phyloP scores from a whole-genome alignment of 2,888 invertebrate genomes.

The Papilio elwesi region DNA sequence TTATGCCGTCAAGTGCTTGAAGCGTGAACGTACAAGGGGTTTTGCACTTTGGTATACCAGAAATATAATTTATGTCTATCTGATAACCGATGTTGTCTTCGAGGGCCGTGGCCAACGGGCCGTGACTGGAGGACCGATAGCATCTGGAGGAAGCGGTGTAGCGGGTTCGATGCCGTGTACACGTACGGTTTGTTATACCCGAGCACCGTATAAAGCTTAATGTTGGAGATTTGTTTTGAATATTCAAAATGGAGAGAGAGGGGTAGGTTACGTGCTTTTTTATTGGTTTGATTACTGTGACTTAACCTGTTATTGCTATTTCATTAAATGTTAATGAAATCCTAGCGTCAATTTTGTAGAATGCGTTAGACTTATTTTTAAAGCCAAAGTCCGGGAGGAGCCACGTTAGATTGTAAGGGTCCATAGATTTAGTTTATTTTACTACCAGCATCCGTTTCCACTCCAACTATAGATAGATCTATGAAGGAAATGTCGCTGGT shows the following conservation, averaged over 20 bases:
- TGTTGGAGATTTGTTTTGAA: slow-evolving; percentile 21
- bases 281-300: neutral
- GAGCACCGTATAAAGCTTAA: slow-evolving; percentile 9
- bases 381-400: no score
- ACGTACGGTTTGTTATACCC: neutral
- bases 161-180: neutral
- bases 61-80: slow-evolving; percentile 47
- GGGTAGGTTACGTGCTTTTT: neutral
- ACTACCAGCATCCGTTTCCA: no score
- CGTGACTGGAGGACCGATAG: slow-evolving; percentile 39
- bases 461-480: no score
- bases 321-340: no score
- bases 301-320: neutral
- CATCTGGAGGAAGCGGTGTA: slow-evolving; percentile 24
- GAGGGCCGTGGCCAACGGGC: slow-evolving; percentile 45
- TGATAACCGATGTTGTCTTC: slow-evolving; percentile 48
- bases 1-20: slow-evolving; percentile 44
- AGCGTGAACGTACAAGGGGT: slow-evolving; percentile 45
- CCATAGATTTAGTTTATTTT: no score
- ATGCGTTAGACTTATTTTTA: no score
- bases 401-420: no score
- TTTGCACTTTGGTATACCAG: slow-evolving; percentile 37
- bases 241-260: neutral
- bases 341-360: neutral
- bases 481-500: no score